These are phyloP conservation scores for Mamestra brassicae DNA, from an alignment of 2,888 invertebrate genomes.

Conservation along the genomic window DNA sequence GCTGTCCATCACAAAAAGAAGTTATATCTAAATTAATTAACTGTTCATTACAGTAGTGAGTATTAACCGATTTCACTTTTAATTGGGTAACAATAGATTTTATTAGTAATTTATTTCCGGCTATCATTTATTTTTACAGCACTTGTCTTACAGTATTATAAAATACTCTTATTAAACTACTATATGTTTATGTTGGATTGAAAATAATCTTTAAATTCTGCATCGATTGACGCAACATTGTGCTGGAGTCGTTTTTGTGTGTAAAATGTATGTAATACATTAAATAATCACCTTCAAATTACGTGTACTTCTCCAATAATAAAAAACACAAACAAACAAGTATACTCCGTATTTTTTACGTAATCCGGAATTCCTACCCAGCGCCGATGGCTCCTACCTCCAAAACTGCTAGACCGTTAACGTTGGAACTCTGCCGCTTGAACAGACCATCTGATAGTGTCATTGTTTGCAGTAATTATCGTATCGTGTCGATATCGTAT, in stretches of 20 bases:
- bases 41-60: slow-evolving; percentile 3
- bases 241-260: too few relatives aligned
- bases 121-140: neutral
- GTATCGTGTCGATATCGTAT: slow-evolving; percentile 78
- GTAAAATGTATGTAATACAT: too few relatives aligned
- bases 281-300: too few relatives aligned
- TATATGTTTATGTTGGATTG: too few relatives aligned
- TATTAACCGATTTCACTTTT: slow-evolving; percentile 42
- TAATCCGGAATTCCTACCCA: slow-evolving; percentile 12
- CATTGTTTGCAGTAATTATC: slow-evolving; percentile 86
- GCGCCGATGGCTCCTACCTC: slow-evolving; percentile 56
- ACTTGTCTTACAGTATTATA: too few relatives aligned
- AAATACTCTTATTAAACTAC: too few relatives aligned
- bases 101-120: neutral
- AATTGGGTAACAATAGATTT: slow-evolving; percentile 32
- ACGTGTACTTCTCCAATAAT: too few relatives aligned
- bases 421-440: slow-evolving; percentile 65
- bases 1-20: slow-evolving; percentile 12
- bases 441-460: slow-evolving; percentile 76
- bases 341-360: neutral
- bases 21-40: neutral
- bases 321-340: slow-evolving; percentile 4
- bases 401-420: slow-evolving; percentile 65
- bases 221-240: too few relatives aligned
- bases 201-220: too few relatives aligned